A percentile compares a stretch with the other conserved stretches of the same genome.
These are phyloP conservation scores for Leptinotarsa defecta DNA, from an alignment of 1,140 invertebrate genomes.

Conservation along the genomic window DNA sequence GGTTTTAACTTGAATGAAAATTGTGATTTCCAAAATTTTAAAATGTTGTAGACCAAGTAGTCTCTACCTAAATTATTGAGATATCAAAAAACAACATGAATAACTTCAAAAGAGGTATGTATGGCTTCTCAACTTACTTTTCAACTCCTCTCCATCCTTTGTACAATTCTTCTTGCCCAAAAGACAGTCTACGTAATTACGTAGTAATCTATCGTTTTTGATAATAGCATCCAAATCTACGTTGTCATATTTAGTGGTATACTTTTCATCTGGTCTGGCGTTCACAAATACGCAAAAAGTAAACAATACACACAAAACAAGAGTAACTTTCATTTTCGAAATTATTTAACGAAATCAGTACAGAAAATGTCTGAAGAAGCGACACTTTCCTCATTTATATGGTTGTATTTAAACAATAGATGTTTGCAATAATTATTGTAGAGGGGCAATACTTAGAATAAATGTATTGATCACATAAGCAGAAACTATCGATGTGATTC, in stretches of 20 bases:
- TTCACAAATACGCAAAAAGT: conserved; percentile 21
- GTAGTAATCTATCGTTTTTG: conserved; percentile 66
- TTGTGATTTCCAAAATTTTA: no score
- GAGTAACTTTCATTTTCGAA: conserved; percentile 15
- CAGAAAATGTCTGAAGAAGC: not conserved
- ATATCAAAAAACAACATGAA: no score
- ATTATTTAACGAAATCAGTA: not conserved
- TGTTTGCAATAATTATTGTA: not conserved
- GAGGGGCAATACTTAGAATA: not conserved
- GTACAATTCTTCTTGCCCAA: conserved; percentile 69
- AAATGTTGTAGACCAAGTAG: no score
- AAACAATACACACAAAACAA: conserved; percentile 15
- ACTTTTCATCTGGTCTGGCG: conserved; percentile 58
- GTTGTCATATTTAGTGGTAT: conserved; percentile 74
- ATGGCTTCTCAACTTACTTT: conserved; percentile 59
- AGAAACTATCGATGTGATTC: no score
- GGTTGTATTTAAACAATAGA: not conserved
- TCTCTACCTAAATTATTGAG: no score
- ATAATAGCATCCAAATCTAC: conserved; percentile 72
- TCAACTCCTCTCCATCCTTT: conserved; percentile 70
- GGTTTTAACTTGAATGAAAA: no score
- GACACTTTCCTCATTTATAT: not conserved
- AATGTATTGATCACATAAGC: no score
- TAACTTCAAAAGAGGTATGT: not conserved
- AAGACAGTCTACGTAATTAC: conserved; percentile 69